Conservation (phyloP, 2,113 vertebrate species). For the Gambusia affinis region DNA sequence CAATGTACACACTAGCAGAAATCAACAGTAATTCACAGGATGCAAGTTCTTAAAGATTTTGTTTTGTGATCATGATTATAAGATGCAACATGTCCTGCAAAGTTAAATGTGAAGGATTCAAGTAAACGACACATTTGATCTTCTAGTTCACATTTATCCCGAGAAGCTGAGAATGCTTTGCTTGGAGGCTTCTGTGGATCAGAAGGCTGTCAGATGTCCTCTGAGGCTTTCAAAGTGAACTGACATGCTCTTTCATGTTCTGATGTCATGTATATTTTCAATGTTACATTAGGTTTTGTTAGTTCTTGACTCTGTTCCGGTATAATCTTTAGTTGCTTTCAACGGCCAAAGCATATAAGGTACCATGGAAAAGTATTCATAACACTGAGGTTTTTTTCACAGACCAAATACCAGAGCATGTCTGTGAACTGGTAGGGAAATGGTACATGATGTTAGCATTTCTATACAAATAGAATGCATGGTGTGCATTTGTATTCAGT, state of each 20-base stretch:
- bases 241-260: constrained; percentile 62
- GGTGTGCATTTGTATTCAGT: too few relatives aligned
- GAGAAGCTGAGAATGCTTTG: constrained; percentile 77
- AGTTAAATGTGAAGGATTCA: constrained; percentile 46
- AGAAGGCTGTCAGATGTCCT: constrained; percentile 85
- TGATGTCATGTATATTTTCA: constrained; percentile 64
- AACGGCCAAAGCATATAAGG: constrained; percentile 5
- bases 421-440: too few relatives aligned
- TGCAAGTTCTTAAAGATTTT: constrained; percentile 57
- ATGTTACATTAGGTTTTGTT: constrained; percentile 49
- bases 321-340: constrained; percentile 22
- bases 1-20: constrained; percentile 37
- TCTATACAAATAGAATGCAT: too few relatives aligned
- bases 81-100: constrained; percentile 57
- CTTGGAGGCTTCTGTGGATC: constrained; percentile 75
- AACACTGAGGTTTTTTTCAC: constrained; percentile 2
- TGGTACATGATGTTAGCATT: too few relatives aligned
- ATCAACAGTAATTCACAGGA: constrained; percentile 35
- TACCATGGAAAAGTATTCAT: not conserved
- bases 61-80: constrained; percentile 52
- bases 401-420: too few relatives aligned
- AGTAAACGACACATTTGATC: constrained; percentile 75
- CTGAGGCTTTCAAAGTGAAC: constrained; percentile 73
- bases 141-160: constrained; percentile 81
- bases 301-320: not conserved